Conservation (phyloP, 2,797 vertebrate genomes). For the Pipistrellus kuhlii region DNA sequence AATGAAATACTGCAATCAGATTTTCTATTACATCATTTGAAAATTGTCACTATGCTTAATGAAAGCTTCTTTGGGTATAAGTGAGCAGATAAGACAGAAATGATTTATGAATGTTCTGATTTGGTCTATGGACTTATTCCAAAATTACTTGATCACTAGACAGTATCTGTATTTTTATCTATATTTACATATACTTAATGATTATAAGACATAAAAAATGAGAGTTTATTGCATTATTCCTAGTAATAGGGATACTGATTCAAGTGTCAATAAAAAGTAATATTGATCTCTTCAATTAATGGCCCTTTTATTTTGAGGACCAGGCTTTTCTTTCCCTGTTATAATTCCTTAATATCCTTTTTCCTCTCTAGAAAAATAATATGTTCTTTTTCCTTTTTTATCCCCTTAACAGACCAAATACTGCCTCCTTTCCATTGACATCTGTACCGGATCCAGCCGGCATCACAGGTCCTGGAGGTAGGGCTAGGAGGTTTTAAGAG, state of each 20-base stretch:
- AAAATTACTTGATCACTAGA: slow-evolving; percentile 44
- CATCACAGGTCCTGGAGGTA: too few species aligned
- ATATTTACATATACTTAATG: slow-evolving; percentile 58
- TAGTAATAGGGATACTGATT: slow-evolving; percentile 73
- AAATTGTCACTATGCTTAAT: slow-evolving; percentile 72
- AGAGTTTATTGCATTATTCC: slow-evolving; percentile 76
- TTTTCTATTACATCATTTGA: slow-evolving; percentile 74
- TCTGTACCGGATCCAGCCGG: too few species aligned
- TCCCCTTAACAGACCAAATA: slow-evolving; percentile 59
- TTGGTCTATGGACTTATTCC: slow-evolving; percentile 62
- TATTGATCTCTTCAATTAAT: slow-evolving; percentile 55
- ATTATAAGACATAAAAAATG: slow-evolving; percentile 54
- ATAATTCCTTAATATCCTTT: slow-evolving; percentile 46
- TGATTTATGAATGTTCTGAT: slow-evolving; percentile 55
- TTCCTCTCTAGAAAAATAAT: slow-evolving; percentile 10
- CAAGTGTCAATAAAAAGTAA: slow-evolving; percentile 65
- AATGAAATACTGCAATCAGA: slow-evolving; percentile 54
- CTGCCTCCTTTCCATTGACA: slow-evolving; percentile 37
- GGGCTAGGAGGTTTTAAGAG: too few species aligned
- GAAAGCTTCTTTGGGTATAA: slow-evolving; percentile 68
- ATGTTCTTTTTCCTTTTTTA: slow-evolving; percentile 14
- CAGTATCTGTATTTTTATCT: slow-evolving; percentile 72
- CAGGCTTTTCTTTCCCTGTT: slow-evolving; percentile 33
- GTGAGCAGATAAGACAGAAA: slow-evolving; percentile 57
- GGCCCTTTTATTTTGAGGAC: slow-evolving; percentile 62